Evolutionary conservation across 2,888 invertebrate species (phyloP), one percentile per base, ranked within the genome.

Genomic region (Cancer borealis): DNA sequence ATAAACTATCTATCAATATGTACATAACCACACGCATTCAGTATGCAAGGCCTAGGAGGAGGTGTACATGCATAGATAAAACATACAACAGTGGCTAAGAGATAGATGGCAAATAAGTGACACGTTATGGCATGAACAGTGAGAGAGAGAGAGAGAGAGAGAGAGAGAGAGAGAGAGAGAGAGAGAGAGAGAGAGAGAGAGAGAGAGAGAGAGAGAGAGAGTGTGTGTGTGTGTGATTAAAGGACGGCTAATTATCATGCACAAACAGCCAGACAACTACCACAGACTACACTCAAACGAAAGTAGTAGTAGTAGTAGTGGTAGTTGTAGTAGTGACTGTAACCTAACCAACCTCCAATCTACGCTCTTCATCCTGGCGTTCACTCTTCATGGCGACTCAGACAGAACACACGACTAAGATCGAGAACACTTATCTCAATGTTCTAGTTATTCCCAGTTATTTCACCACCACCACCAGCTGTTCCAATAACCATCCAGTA

Each of bases 281-380:
- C 87, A 92, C n/a, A 39, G 14, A 45, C 54, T 45, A 60, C 45
- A 45, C 12, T 10, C 10, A 46, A 47, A 12, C 14, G 54, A 54
- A 54, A 14, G 54, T 54, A 14, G 54, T 3, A 14, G 54, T 73
- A 26, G 73, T 26, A 8, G 84, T 21, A n/a, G 30, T 84, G 39
- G 84, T 47, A 10, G n/a, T 45, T 17, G 60, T 3, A 30, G 46
- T 84, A 26, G 45, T 88, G 21, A n/a, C 8, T 54, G 39, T 39
- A 49, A 30, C 93, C 93, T 93, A 93, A 93, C 93, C 88, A 73
- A 94, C 94, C 94, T 94, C 94, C 17, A 94, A 60, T 94, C 94
- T 94, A 89, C 84, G 94, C 21, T 94, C 94, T 90, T 94, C 94
- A 47, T 94, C 94, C 92, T 94, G 94, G n/a, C 94, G 92, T 91